Percentiles rank a stretch among this genome's conserved stretches.
These are phyloP conservation scores for Sporophila hypoxantha DNA, from an alignment of 2,113 vertebrate genomes.

Conservation along the genomic window DNA sequence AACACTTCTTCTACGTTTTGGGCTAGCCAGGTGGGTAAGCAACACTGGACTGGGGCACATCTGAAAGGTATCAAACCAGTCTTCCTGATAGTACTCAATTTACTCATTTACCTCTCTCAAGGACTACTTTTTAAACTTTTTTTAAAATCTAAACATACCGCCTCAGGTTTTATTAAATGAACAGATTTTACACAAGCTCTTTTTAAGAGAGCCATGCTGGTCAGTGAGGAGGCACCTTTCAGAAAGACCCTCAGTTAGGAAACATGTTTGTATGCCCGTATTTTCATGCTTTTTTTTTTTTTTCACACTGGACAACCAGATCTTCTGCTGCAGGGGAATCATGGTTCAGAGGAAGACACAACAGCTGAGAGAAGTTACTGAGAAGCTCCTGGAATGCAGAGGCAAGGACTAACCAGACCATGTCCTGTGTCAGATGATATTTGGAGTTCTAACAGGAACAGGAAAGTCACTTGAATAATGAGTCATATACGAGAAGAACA, in stretches of 20 bases:
- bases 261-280: background rate
- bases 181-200: background rate
- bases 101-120: background rate
- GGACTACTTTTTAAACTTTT: background rate
- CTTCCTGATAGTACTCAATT: background rate
- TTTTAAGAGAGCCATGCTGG: background rate
- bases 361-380: background rate
- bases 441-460: background rate
- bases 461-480: background rate
- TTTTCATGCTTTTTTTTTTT: background rate
- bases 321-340: background rate
- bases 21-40: background rate
- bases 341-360: background rate
- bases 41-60: rapidly evolving
- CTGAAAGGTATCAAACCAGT: background rate
- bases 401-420: background rate
- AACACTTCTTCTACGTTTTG: background rate
- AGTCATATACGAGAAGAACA: background rate
- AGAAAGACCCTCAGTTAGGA: background rate
- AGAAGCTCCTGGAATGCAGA: background rate
- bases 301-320: background rate
- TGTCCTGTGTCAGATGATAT: background rate
- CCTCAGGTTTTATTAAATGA: background rate
- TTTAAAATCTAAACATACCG: background rate
- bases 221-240: background rate